Evolutionary conservation across 2,113 vertebrate genomes (phyloP).

Genomic region (Lontra canadensis): DNA sequence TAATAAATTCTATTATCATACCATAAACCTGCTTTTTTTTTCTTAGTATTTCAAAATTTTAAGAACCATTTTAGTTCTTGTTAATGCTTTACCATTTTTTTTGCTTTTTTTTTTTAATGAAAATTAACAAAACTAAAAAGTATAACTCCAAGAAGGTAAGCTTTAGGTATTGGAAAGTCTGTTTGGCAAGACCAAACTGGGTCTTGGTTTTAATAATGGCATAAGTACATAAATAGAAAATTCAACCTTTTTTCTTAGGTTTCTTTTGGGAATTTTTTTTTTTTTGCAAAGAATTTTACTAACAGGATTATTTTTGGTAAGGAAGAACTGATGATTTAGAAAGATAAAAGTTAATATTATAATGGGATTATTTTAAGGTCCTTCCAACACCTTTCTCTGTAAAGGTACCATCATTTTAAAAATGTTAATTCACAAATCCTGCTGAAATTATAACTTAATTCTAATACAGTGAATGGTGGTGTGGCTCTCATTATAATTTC

Average conservation of each 20-base stretch:
- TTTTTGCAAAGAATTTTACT: slow-evolving; percentile 30
- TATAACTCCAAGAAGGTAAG: slow-evolving; percentile 42
- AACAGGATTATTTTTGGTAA: slow-evolving; percentile 22
- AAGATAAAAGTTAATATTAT: slow-evolving; percentile 17
- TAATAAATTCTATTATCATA: slow-evolving; percentile 78
- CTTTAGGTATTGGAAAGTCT: slow-evolving; percentile 9
- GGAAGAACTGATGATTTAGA: slow-evolving; percentile 17
- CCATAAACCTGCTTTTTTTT: slow-evolving; percentile 76
- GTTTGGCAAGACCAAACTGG: slow-evolving; percentile 14
- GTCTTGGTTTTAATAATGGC: slow-evolving; percentile 36
- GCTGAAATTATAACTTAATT: neutral
- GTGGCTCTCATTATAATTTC: slow-evolving; percentile 33
- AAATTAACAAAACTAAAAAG: slow-evolving; percentile 70
- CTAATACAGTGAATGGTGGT: slow-evolving; percentile 15
- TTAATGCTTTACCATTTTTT: slow-evolving; percentile 68
- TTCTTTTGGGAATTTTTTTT: slow-evolving; percentile 28
- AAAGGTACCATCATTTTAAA: slow-evolving; percentile 16
- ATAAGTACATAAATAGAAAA: slow-evolving; percentile 25
- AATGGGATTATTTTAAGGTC: neutral
- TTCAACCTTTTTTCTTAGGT: neutral
- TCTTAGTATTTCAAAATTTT: slow-evolving; percentile 69
- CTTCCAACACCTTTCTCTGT: slow-evolving; percentile 64
- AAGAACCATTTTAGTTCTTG: slow-evolving; percentile 74
- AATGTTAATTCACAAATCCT: neutral
- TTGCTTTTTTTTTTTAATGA: slow-evolving; percentile 64